Base-by-base conservation (phyloP, 2,888 invertebrate genomes). In the Encarsia formosa region DNA sequence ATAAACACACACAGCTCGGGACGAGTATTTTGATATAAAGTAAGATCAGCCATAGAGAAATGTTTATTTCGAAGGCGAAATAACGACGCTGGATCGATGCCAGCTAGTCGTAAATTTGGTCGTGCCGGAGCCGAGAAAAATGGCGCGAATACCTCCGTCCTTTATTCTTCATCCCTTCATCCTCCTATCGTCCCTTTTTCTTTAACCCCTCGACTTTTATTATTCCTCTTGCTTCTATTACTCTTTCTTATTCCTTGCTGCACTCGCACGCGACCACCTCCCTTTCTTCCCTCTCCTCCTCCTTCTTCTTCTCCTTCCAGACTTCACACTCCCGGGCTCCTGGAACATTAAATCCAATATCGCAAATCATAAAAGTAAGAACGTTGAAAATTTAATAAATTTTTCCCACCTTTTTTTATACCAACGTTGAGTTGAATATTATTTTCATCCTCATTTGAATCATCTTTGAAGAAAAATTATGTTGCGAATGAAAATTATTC, bases 31-130 rank as follows among this genome's bases (percentile, higher is more conserved):
- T n/a, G n/a, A n/a, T n/a, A n/a, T n/a, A n/a, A n/a, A n/a, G n/a
- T n/a, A n/a, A n/a, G n/a, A n/a, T n/a, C n/a, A n/a, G n/a, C n/a
- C n/a, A n/a, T n/a, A n/a, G n/a, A 3, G 48, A 63, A 64, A 67
- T 69, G 64, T 68, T 69, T 69, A 69, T 68, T 67, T 65, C 65
- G 64, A 66, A 69, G 64, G 62, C 65, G 65, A 64, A 70, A 68
- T 71, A 70, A 70, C 68, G 70, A 68, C 65, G 66, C 69, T 71
- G 71, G 71, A 70, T 63, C 65, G 60, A 62, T 64, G 69, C 71
- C 71, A 71, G 63, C 59, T 64, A n/a, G 63, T 63, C 69, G 69
- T 71, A 71, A 71, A 71, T 71, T 70, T 45, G 41, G 19, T n/a
- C 61, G 56, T 61, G 63, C 59, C 65, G 66, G n/a, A n/a, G n/a